Evolutionary conservation across 2,888 invertebrate species (phyloP).

Genomic region (Campoletis raptor): DNA sequence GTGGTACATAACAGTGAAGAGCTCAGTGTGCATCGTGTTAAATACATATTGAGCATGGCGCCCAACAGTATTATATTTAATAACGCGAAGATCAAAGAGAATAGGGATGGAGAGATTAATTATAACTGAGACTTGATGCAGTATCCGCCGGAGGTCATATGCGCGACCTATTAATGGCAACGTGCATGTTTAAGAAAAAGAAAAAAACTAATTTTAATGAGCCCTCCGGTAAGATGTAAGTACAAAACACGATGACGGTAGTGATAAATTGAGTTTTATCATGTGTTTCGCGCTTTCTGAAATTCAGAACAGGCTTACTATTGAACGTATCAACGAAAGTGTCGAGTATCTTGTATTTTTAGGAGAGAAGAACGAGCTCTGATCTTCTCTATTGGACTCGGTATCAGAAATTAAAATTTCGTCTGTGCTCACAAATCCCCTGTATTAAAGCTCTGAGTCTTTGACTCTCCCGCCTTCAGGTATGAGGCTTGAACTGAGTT

Average conservation of each 20-base stretch:
- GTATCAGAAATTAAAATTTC: too few relatives aligned
- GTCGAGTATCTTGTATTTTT: too few relatives aligned
- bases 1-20: constrained; percentile 16
- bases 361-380: too few relatives aligned
- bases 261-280: too few relatives aligned
- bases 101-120: neutral
- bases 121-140: neutral
- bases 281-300: too few relatives aligned
- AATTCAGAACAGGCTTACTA: too few relatives aligned
- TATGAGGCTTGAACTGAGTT: too few relatives aligned
- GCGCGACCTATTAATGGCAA: neutral
- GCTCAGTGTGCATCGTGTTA: constrained; percentile 6
- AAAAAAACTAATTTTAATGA: neutral
- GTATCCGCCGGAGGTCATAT: neutral
- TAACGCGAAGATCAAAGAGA: neutral
- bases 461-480: too few relatives aligned
- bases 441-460: too few relatives aligned
- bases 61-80: constrained; percentile 13
- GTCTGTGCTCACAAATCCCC: too few relatives aligned
- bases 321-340: too few relatives aligned
- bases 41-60: constrained; percentile 42
- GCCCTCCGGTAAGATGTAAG: neutral
- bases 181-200: neutral
- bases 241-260: neutral
- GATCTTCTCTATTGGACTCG: too few relatives aligned